A percentile compares a stretch with the other conserved stretches of the same genome.
Evolutionary conservation across 1,140 invertebrate species (phyloP).

Genomic region (Aphidius gifuensis): DNA sequence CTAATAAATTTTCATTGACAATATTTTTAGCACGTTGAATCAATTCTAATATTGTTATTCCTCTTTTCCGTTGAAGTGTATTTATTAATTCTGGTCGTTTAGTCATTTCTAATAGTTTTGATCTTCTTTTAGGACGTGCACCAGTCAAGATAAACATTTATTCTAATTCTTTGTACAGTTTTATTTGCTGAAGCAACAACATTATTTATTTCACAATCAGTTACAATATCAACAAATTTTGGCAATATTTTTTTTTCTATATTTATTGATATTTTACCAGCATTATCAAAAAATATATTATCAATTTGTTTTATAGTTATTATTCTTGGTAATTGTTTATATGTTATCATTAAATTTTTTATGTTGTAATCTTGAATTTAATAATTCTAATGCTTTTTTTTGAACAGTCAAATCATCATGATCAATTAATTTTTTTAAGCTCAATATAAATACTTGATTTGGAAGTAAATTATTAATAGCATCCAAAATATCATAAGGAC

Average conservation of each 20-base stretch:
- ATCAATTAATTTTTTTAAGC: constrained; percentile 67
- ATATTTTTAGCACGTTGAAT: constrained; percentile 80
- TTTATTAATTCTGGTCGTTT: constrained; percentile 58
- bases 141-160: constrained; percentile 56
- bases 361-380: constrained; percentile 75
- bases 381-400: constrained; percentile 77
- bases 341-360: constrained; percentile 83
- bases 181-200: constrained; percentile 62
- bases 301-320: constrained; percentile 58
- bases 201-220: constrained; percentile 45
- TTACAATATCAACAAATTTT: constrained; percentile 47
- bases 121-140: constrained; percentile 40
- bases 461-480: constrained; percentile 76
- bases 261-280: constrained; percentile 62
- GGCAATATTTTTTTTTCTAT: constrained; percentile 61
- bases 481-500: constrained; percentile 74
- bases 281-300: constrained; percentile 50
- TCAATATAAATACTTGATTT: constrained; percentile 71
- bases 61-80: constrained; percentile 70
- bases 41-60: constrained; percentile 77
- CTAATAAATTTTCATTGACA: constrained; percentile 61
- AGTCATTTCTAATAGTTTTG: constrained; percentile 30
- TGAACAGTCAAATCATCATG: constrained; percentile 69
- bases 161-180: constrained; percentile 66
- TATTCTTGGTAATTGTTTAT: constrained; percentile 50